Conservation (phyloP, 2,888 invertebrate genomes). For the Drosophila sordidula region DNA sequence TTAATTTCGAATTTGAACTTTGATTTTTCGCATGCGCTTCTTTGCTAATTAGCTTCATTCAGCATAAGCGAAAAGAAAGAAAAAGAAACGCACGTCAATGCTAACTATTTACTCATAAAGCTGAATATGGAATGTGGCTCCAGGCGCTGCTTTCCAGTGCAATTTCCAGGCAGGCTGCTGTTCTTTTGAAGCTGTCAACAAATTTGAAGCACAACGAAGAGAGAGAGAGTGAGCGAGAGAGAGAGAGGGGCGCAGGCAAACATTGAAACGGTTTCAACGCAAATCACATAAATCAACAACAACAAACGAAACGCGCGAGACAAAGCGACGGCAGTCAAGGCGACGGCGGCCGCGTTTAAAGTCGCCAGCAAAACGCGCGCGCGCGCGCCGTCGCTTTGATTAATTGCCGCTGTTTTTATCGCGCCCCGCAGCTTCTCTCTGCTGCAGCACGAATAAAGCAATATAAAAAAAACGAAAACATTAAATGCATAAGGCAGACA, state of each 20-base stretch:
- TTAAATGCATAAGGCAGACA: constrained; percentile 31
- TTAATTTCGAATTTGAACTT: constrained; percentile 11
- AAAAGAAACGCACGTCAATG: not conserved
- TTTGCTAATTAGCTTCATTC: constrained; percentile 13
- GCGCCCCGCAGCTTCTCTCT: constrained; percentile 13
- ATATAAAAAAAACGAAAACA: constrained; percentile 25
- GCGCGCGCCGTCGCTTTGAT: constrained; percentile 61
- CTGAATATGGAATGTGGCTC: too few species aligned
- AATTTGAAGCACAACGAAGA: not conserved
- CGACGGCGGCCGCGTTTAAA: constrained; percentile 27
- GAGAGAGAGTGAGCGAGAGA: constrained; percentile 1
- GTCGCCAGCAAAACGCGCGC: constrained; percentile 53
- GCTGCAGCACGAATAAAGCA: constrained; percentile 9
- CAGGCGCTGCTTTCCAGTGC: too few species aligned
- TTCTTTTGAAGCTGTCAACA: constrained; percentile 4
- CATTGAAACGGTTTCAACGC: constrained; percentile 48
- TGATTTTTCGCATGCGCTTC: not conserved
- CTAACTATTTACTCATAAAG: not conserved
- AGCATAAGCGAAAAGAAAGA: too few species aligned
- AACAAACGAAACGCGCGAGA: constrained; percentile 32
- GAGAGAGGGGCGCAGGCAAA: constrained; percentile 17
- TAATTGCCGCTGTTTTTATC: constrained; percentile 50
- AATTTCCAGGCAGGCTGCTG: not conserved
- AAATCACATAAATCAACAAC: constrained; percentile 52
- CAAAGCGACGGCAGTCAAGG: constrained; percentile 43